Evolutionary conservation across 2,797 vertebrate species (phyloP).

Genomic region (Phoeniculus purpureus): DNA sequence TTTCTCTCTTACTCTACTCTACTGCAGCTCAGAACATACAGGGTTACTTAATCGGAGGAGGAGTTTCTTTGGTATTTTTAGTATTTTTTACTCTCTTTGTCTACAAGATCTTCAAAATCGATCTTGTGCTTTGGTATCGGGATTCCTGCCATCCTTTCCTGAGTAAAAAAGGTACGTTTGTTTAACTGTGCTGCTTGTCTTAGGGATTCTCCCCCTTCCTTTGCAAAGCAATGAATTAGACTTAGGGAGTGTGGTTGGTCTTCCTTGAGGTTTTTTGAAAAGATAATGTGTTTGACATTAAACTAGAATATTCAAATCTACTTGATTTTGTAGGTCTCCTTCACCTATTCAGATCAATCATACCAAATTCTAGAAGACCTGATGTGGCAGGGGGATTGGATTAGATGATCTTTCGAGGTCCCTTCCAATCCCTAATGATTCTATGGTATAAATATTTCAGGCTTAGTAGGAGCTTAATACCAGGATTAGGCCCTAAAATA

Average conservation of each 20-base stretch:
- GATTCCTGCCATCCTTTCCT: conserved; percentile 76
- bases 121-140: conserved; percentile 88
- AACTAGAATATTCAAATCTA: neutral
- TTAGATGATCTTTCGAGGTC: too few species aligned
- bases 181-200: neutral
- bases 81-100: conserved; percentile 72
- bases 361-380: neutral
- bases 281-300: neutral
- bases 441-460: neutral
- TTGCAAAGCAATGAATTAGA: neutral
- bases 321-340: neutral
- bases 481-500: neutral
- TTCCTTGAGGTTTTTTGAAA: neutral
- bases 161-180: conserved; percentile 78
- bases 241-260: neutral
- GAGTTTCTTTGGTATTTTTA: conserved; percentile 69
- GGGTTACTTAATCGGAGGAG: conserved; percentile 73
- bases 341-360: neutral
- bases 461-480: neutral
- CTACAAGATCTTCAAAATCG: conserved; percentile 87
- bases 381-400: too few species aligned
- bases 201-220: neutral
- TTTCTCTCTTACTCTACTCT: neutral
- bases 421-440: too few species aligned
- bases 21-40: conserved; percentile 77